Percentiles rank a stretch among this genome's conserved stretches.
phyloP scores from a whole-genome alignment of 2,797 vertebrate species.

The Sparidentex hasta region DNA sequence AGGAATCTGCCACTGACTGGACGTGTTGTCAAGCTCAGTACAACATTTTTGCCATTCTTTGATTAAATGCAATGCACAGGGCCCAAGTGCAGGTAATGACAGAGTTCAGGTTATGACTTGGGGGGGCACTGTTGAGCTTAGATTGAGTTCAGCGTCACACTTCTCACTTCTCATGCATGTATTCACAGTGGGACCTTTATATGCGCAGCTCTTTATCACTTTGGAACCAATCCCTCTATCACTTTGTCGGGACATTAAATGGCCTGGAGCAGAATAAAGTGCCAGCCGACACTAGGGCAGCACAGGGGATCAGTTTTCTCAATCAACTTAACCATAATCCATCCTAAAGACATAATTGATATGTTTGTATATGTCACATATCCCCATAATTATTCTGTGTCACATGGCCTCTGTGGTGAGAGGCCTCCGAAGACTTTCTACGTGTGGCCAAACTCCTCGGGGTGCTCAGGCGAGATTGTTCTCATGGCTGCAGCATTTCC shows the following conservation, averaged over 20 bases:
- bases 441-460: constrained; percentile 46
- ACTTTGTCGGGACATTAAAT: background rate
- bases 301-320: background rate
- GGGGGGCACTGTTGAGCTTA: constrained; percentile 67
- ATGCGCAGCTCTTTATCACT: constrained; percentile 11
- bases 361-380: background rate
- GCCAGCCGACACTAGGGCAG: background rate
- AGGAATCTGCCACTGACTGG: too few species aligned
- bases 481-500: constrained; percentile 74
- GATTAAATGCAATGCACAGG: background rate
- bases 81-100: background rate
- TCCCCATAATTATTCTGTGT: background rate
- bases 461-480: constrained; percentile 69
- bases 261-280: background rate
- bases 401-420: background rate
- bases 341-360: too few species aligned
- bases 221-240: constrained; percentile 6
- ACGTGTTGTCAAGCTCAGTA: too few species aligned
- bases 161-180: constrained; percentile 4
- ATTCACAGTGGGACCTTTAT: background rate
- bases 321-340: too few species aligned
- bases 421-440: constrained; percentile 8
- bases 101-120: background rate
- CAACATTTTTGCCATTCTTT: too few species aligned
- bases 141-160: background rate